Evolutionary conservation across 2,888 invertebrate genomes (phyloP), one percentile per base, ranked within the genome.

Genomic region (Drosophila melanosoma): DNA sequence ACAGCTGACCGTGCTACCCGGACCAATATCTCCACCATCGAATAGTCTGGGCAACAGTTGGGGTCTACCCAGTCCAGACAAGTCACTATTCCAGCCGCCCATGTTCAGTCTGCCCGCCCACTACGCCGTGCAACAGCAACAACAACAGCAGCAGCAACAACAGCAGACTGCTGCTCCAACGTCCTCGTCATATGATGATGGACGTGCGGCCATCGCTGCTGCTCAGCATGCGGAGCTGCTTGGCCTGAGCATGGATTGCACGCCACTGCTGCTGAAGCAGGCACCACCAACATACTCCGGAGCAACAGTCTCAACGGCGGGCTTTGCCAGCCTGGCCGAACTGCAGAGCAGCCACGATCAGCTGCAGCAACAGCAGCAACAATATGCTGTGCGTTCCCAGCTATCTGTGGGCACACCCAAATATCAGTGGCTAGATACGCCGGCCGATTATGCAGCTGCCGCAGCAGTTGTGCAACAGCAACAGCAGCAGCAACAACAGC

Each of bases 61-160:
- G 96, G 95, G 96, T 86, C 94, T 97, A 74, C 96, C 95, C 29
- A 95, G 95, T 79, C 95, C 95, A 40, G 95, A 95, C 85, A 95
- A 96, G 90, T 94, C 95, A 7, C 93, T 96, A 66, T 94, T 94
- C 87, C 95, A 95, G 84, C 95, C 95, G 1, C 95, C 95, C 6
- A 94, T 95, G 93, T 95, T 95, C 85, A 94, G 94, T 52, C 92
- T 95, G 71, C 94, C 95, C 87, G 91, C 94, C 94, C 91, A 95
- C 95, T 86, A 86, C 12, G 82, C 90, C 72, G 82, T 89, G 76
- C 82, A 78, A 54, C 80, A 80, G 85, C 94, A 94, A 69, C 83
- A 92, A 61, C 91, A 91, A 72, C 93, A 93, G 91, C 88, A 85
- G 76, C 95, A 79, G 10, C 87, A 93, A 91, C 83, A 85, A 76